Evolutionary conservation across 2,797 vertebrate species (phyloP).

Genomic region (Tragelaphus oryx): DNA sequence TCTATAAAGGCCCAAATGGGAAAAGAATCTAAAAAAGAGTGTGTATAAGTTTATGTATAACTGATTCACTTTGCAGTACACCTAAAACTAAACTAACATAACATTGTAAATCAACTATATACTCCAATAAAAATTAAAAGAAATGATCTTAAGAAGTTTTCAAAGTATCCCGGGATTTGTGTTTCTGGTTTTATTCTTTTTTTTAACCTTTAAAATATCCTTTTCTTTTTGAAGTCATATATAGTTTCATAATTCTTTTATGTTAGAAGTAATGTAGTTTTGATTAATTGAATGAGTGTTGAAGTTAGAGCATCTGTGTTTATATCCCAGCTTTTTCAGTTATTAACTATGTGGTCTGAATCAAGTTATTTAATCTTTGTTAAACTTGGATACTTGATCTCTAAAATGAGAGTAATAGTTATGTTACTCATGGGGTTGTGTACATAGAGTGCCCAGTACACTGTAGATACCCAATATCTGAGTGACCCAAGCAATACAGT

Average conservation of each 20-base stretch:
- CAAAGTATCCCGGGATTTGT: background rate
- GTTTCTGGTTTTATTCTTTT: background rate
- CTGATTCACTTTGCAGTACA: background rate
- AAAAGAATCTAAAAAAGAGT: background rate
- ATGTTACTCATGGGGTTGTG: background rate
- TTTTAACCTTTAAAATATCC: background rate
- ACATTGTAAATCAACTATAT: background rate
- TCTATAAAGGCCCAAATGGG: background rate
- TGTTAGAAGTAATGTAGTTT: background rate
- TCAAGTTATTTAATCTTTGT: background rate
- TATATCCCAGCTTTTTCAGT: background rate
- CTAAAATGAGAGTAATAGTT: background rate
- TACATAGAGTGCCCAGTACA: background rate
- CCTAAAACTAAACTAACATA: background rate
- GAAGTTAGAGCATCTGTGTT: background rate
- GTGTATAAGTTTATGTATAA: background rate
- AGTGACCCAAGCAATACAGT: background rate
- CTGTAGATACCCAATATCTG: background rate
- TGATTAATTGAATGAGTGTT: background rate
- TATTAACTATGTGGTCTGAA: background rate
- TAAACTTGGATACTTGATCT: background rate
- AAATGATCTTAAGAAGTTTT: background rate
- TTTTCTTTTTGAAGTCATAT: background rate
- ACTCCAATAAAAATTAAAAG: background rate
- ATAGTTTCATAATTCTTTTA: background rate